Conservation (phyloP, 2,888 invertebrate species). For the Blastobasis lacticolella region DNA sequence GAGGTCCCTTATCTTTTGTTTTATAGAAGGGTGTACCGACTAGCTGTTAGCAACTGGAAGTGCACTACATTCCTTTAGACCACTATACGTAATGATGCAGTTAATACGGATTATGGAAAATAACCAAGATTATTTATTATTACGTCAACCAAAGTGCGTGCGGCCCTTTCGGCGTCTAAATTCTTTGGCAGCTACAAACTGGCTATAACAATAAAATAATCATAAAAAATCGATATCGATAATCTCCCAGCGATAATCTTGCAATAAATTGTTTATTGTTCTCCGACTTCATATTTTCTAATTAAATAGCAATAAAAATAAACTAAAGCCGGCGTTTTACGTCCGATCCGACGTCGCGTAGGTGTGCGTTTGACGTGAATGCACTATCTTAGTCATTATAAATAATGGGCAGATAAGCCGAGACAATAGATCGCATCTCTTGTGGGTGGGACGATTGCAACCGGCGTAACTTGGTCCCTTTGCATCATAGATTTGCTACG, state of each 20-base stretch:
- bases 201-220: too few relatives aligned
- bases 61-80: too few relatives aligned
- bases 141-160: too few relatives aligned
- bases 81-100: too few relatives aligned
- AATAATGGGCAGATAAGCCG: conserved; percentile 60
- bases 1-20: too few relatives aligned
- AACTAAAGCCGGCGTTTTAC: conserved; percentile 3
- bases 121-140: conserved; percentile 1
- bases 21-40: too few relatives aligned
- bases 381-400: conserved; percentile 56
- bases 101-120: conserved; percentile 3
- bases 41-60: too few relatives aligned
- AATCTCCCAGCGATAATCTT: background rate
- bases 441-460: conserved; percentile 35
- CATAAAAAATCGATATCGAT: too few relatives aligned
- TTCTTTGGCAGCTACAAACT: too few relatives aligned
- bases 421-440: conserved; percentile 54
- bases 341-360: conserved; percentile 30
- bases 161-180: too few relatives aligned
- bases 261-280: conserved; percentile 1
- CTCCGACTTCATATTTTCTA: background rate
- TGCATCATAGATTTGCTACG: background rate
- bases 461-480: conserved; percentile 24
- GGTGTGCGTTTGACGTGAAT: conserved; percentile 45
- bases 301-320: conserved; percentile 10